Percentiles rank a stretch among this genome's conserved stretches.
phyloP scores from a whole-genome alignment of 37 sponge, comb jelly and placozoan genomes.

The Beroe forskalii region DNA sequence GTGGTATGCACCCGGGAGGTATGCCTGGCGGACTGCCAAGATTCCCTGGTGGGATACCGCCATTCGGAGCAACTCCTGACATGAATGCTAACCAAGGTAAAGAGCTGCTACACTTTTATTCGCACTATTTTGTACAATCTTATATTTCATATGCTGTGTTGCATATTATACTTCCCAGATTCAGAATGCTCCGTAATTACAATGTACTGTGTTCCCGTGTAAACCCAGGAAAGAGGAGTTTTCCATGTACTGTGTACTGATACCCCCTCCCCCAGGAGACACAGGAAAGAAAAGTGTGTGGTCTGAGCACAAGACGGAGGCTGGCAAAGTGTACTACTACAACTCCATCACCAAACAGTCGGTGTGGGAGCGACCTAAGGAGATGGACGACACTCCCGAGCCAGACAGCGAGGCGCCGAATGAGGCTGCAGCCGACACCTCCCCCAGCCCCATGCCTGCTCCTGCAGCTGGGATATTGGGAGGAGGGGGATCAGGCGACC shows the following conservation, averaged over 20 bases:
- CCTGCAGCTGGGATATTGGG: neutral
- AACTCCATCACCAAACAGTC: slow-evolving; percentile 90
- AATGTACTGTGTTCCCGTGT: no score
- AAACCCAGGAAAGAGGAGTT: no score
- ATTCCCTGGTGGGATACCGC: slow-evolving; percentile 32
- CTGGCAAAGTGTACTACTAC: slow-evolving; percentile 85
- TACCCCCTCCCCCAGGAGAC: neutral
- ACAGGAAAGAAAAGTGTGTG: slow-evolving; percentile 68
- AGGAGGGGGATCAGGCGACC: neutral
- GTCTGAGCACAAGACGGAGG: slow-evolving; percentile 84
- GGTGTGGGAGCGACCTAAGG: slow-evolving; percentile 90
- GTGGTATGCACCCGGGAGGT: neutral
- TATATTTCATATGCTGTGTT: no score
- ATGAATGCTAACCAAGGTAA: slow-evolving; percentile 21
- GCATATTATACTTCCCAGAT: no score
- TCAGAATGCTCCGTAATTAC: no score
- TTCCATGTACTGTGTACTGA: no score
- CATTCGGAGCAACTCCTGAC: neutral
- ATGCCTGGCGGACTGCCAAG: slow-evolving; percentile 17
- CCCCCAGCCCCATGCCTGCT: neutral
- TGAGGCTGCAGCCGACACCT: neutral
- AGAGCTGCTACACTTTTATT: no score
- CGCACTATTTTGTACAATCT: no score
- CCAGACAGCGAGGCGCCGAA: neutral
- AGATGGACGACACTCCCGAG: slow-evolving; percentile 68